A percentile compares a stretch with the other conserved stretches of the same genome.
These are phyloP conservation scores for Idris sp. DNA, from an alignment of 1,140 invertebrate genomes.

Conservation along the genomic window DNA sequence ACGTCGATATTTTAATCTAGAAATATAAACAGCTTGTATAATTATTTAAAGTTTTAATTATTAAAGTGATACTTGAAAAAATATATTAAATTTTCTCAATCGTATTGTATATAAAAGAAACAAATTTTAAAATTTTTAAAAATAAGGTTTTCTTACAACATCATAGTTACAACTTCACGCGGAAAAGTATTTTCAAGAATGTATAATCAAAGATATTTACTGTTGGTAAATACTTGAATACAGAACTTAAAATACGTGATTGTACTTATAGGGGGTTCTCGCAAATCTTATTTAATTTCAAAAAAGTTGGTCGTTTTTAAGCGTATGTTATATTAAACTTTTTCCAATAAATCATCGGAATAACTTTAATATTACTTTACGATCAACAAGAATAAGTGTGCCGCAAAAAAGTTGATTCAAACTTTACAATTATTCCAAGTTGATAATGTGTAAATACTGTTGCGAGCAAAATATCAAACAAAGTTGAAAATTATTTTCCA, in stretches of 20 bases:
- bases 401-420: constrained; percentile 19
- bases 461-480: no score
- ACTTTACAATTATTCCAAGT: constrained; percentile 36
- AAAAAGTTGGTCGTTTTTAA: constrained; percentile 1
- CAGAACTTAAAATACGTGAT: no score
- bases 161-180: no score
- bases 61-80: not conserved
- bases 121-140: no score
- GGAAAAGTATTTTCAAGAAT: no score
- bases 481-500: no score
- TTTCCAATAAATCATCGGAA: constrained; percentile 26
- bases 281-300: constrained; percentile 30
- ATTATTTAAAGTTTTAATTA: not conserved
- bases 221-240: no score
- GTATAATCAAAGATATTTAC: no score
- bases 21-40: constrained; percentile 3
- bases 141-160: no score
- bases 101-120: no score
- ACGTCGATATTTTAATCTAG: constrained; percentile 13
- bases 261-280: constrained; percentile 1
- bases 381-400: constrained; percentile 32
- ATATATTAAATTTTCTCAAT: no score
- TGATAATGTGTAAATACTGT: constrained; percentile 45
- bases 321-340: constrained; percentile 16
- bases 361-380: constrained; percentile 23